These are phyloP conservation scores for Turdus rufiventris DNA, from an alignment of 2,113 vertebrate species.

Conservation along the genomic window DNA sequence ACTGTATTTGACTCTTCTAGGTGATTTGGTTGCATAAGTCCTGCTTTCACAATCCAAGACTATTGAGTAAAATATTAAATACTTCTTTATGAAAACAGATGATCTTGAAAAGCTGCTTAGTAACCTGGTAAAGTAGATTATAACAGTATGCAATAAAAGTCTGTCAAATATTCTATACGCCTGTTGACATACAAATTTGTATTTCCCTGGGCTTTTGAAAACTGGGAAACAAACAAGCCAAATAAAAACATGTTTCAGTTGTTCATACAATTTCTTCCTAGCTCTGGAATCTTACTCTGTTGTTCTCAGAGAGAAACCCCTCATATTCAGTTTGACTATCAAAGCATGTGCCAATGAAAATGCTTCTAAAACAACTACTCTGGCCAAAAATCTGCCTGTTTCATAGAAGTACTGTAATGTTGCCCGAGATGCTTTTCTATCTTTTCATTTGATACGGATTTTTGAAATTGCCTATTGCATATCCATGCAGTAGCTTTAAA, in stretches of 20 bases:
- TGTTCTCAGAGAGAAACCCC: neutral
- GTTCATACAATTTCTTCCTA: neutral
- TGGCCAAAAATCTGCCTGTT: neutral
- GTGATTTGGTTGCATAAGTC: neutral
- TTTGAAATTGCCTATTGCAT: neutral
- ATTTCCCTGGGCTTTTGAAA: neutral
- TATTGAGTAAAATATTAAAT: neutral
- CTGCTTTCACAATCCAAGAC: neutral
- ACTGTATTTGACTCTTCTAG: neutral
- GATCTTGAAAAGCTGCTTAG: neutral
- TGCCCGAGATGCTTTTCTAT: neutral
- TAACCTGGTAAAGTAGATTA: neutral
- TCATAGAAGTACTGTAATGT: neutral
- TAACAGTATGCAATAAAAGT: neutral
- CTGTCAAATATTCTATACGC: neutral
- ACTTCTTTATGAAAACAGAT: neutral
- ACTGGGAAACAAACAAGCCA: neutral
- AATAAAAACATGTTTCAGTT: neutral
- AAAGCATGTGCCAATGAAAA: neutral
- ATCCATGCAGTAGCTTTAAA: neutral
- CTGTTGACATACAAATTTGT: neutral
- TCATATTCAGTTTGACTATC: neutral
- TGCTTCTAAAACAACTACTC: neutral
- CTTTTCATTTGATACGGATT: neutral
- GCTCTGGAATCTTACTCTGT: neutral